Evolutionary conservation across 2,888 invertebrate species (phyloP).

Genomic region (Orchesella flavescens): DNA sequence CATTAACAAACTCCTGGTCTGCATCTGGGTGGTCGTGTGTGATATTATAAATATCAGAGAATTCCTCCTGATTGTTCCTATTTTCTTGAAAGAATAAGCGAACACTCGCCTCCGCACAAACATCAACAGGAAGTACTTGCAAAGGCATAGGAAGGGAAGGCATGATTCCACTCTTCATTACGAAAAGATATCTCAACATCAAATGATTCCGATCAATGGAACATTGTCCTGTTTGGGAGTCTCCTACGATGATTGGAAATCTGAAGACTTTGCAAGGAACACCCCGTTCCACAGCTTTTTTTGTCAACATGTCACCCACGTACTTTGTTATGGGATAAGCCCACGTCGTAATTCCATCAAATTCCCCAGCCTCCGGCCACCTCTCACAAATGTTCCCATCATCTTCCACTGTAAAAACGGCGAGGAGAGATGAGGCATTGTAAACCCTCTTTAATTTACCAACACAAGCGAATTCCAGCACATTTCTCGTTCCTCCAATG

Average conservation of each 20-base stretch:
- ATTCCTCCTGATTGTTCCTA: too few relatives aligned
- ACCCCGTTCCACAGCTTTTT: slow-evolving; percentile 14
- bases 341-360: background rate
- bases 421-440: background rate
- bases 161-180: slow-evolving; percentile 15
- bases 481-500: too few relatives aligned
- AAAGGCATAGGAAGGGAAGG: too few relatives aligned
- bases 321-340: slow-evolving; percentile 36
- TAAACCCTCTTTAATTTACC: background rate
- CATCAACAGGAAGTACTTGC: too few relatives aligned
- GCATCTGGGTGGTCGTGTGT: background rate
- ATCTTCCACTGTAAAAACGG: too few relatives aligned
- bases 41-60: slow-evolving; percentile 15
- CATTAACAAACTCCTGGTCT: too few relatives aligned
- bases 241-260: slow-evolving; percentile 12
- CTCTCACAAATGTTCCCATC: too few relatives aligned
- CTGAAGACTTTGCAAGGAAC: slow-evolving; percentile 29
- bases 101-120: too few relatives aligned
- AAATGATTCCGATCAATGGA: slow-evolving; percentile 1
- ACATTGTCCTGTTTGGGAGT: background rate
- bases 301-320: slow-evolving; percentile 2
- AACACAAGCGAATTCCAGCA: too few relatives aligned
- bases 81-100: too few relatives aligned
- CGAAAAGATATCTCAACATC: slow-evolving; percentile 39
- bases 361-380: background rate